Base-by-base conservation (phyloP, 30 jellyfish, hydroid and myxozoan species). In the Aurelia coerulea region DNA sequence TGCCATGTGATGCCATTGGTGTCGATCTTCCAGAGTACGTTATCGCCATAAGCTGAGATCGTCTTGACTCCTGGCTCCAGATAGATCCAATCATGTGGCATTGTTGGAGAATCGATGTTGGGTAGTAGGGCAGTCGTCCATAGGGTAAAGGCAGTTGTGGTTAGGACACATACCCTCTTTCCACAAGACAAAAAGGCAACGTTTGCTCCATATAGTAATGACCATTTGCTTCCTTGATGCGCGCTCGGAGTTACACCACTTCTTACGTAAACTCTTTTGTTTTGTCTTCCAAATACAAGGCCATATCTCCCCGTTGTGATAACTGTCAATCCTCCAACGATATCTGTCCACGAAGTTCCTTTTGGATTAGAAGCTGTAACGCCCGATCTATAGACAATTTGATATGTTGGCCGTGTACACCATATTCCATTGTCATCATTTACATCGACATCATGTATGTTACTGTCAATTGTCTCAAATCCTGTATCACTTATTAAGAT, bases 11-110 rank as follows among this genome's bases (percentile, higher is more conserved):
- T 23, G 39, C 82, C 82, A 41, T 16, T 72, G 10, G 64, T 17
- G 65, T 72, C 82, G 82, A 72, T 72, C 49, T 72, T 72, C 82
- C 82, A 72, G n/a, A 72, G 82, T 4, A 60, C 17, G 35, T 35
- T 72, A 11, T 35, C 65, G 65, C 82, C 82, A 41, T 72, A 83
- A 75, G 70, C 9, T 67, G 52, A 49, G 76, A 56, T 42, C 32
- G 53, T 54, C 12, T 54, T 19, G 46, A 29, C 67, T 4, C 70
- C 73, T 42, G 74, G 34, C 41, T 62, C 67, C 11, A 32, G 29
- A 12, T 10, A 9, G 18, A 11, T 33, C 87, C 77, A 77, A 46
- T 5, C 14, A 2, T 46, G 56, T 46, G 56, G 56, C 56, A 46
- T 46, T 46, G 56, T 46, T 46, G 56, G 56, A 13, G 56, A 46